Evolutionary conservation across 2,888 invertebrate genomes (phyloP).

Genomic region (Melanophora roralis): DNA sequence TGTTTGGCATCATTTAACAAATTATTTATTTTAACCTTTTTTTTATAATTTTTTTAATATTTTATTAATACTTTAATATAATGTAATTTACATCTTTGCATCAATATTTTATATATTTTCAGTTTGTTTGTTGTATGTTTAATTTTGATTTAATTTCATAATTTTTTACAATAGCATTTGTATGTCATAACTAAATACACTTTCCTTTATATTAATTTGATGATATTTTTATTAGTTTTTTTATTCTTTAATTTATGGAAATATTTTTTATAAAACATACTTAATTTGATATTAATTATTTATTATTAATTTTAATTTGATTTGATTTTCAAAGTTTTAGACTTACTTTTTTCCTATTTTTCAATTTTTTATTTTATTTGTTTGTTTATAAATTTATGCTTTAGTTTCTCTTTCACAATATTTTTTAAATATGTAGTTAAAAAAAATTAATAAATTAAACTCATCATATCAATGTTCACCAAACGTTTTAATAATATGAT

Average conservation of each 20-base stretch:
- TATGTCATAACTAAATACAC: constrained; percentile 1
- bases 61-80: background rate
- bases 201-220: constrained; percentile 32
- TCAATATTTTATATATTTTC: background rate
- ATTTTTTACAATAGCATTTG: constrained; percentile 22
- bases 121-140: background rate
- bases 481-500: too few relatives aligned
- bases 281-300: constrained; percentile 27
- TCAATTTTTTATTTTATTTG: background rate
- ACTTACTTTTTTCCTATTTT: background rate
- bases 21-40: constrained; percentile 14
- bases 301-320: constrained; percentile 17
- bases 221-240: constrained; percentile 42
- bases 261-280: constrained; percentile 23
- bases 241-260: background rate
- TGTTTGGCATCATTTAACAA: constrained; percentile 51
- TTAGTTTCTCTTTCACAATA: too few relatives aligned
- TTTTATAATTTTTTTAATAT: background rate
- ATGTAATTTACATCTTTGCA: background rate
- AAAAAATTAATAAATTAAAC: too few relatives aligned
- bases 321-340: constrained; percentile 12
- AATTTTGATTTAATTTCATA: constrained; percentile 6
- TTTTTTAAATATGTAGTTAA: too few relatives aligned
- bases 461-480: too few relatives aligned
- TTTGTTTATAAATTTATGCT: background rate